Evolutionary conservation across 2,113 vertebrate species (phyloP).

Genomic region (Anoura caudifer): DNA sequence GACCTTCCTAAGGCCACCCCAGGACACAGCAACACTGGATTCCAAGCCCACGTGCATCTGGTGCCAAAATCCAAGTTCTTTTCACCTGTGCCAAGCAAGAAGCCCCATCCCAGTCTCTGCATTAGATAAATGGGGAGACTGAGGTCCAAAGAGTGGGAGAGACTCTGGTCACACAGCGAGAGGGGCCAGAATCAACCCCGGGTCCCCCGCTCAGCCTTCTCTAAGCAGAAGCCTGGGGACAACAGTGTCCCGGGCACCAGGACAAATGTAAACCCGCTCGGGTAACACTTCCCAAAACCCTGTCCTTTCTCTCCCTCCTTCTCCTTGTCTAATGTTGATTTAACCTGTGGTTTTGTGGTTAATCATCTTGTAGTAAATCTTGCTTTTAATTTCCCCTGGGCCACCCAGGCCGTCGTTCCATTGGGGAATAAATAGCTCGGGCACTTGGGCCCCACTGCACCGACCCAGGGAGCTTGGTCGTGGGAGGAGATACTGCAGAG

Average conservation of each 20-base stretch:
- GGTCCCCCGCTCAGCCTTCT: neutral
- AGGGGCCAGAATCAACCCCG: neutral
- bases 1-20: neutral
- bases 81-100: neutral
- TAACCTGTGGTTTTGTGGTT: constrained; percentile 60
- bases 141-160: neutral
- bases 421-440: constrained; percentile 52
- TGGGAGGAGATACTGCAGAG: neutral
- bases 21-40: neutral
- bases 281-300: neutral
- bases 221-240: neutral
- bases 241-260: neutral
- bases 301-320: neutral
- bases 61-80: neutral
- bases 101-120: neutral
- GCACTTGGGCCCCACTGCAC: neutral
- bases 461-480: neutral
- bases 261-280: fast-evolving
- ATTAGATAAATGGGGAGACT: neutral
- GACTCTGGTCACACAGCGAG: neutral
- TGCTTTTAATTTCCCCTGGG: constrained; percentile 51
- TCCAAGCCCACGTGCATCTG: neutral
- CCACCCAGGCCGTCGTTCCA: constrained; percentile 51
- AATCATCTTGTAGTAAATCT: constrained; percentile 65
- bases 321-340: neutral